Percentiles rank a stretch among this genome's conserved stretches.
phyloP scores from a whole-genome alignment of 2,888 invertebrate genomes.

The Euplexia lucipara region DNA sequence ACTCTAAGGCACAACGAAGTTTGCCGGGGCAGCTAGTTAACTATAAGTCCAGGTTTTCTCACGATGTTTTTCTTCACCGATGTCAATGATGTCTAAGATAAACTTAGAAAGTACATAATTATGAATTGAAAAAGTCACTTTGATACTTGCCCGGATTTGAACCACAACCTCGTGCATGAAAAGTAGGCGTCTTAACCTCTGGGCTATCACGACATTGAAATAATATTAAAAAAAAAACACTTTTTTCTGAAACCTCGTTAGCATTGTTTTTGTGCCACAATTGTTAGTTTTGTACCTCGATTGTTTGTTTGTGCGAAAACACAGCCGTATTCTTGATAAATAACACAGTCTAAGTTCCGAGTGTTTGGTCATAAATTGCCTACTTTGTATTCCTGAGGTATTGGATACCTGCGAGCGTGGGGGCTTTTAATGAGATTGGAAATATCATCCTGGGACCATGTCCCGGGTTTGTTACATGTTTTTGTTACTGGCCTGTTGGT shows the following conservation, averaged over 20 bases:
- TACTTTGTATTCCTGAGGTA: constrained; percentile 52
- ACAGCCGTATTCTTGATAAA: constrained; percentile 32
- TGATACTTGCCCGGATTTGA: too few species aligned
- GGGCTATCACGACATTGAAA: too few species aligned
- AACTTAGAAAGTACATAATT: too few species aligned
- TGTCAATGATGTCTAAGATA: too few species aligned
- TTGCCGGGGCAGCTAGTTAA: too few species aligned
- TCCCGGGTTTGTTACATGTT: background rate
- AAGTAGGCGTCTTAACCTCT: too few species aligned
- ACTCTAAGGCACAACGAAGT: too few species aligned
- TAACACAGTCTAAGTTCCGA: constrained; percentile 48
- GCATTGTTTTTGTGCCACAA: constrained; percentile 9
- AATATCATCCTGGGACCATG: constrained; percentile 32
- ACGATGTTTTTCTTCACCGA: too few species aligned
- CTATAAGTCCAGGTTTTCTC: too few species aligned
- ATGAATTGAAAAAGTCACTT: too few species aligned
- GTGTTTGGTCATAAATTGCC: constrained; percentile 56
- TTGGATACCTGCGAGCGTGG: constrained; percentile 30
- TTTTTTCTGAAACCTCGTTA: background rate
- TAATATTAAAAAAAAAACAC: background rate
- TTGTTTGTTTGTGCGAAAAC: constrained; percentile 28
- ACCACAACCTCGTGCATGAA: too few species aligned
- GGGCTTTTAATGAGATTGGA: constrained; percentile 50
- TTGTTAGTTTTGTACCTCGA: constrained; percentile 18
- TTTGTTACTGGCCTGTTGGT: too few species aligned